Percentiles rank a stretch among this genome's conserved stretches.
phyloP scores from a whole-genome alignment of 2,797 vertebrate species.

The Pipistrellus pipistrellus region DNA sequence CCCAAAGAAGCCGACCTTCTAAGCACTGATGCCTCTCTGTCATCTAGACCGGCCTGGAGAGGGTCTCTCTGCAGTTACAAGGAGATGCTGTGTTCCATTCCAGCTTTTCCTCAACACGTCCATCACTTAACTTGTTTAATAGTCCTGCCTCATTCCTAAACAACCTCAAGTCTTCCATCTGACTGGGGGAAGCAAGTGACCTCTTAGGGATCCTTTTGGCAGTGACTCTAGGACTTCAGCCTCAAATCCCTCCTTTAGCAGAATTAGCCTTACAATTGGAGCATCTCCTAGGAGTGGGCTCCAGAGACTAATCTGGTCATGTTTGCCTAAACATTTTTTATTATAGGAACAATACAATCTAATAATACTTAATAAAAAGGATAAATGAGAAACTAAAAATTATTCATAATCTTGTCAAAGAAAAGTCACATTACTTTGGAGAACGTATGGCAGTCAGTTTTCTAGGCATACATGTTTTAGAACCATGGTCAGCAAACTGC shows the following conservation, averaged over 20 bases:
- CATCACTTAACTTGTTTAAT: neutral
- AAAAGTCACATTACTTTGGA: neutral
- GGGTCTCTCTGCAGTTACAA: accelerated
- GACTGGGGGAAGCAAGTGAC: neutral
- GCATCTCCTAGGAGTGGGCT: neutral
- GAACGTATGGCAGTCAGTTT: neutral
- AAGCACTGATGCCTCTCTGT: accelerated
- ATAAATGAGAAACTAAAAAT: neutral
- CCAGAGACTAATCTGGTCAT: neutral
- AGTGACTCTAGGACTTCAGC: neutral
- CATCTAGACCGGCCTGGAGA: neutral
- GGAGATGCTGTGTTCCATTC: neutral
- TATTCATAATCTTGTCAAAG: neutral
- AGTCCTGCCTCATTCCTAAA: neutral
- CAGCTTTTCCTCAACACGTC: neutral
- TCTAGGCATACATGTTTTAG: neutral
- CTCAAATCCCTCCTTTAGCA: neutral
- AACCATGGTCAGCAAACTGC: too few species aligned
- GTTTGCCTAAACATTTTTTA: neutral
- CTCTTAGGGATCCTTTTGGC: neutral
- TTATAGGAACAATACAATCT: neutral
- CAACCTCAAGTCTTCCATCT: neutral
- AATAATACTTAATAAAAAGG: neutral
- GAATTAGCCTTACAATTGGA: neutral
- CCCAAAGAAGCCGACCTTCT: too few species aligned